These are phyloP conservation scores for Fistularia commersonii DNA, from an alignment of 2,797 vertebrate genomes.

Conservation along the genomic window DNA sequence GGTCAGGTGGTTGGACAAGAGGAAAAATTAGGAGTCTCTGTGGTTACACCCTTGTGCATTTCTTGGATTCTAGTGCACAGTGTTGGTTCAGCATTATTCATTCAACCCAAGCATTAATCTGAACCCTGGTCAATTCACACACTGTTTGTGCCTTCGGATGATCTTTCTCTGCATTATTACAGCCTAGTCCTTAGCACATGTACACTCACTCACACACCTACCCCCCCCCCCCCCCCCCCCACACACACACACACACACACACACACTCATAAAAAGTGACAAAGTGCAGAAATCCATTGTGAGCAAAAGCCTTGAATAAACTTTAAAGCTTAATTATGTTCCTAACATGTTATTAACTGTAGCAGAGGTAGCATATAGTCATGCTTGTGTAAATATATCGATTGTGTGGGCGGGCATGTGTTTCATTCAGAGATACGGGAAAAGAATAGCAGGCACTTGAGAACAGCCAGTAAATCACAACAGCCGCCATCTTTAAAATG, in stretches of 20 bases:
- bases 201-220: no score
- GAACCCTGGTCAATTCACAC: constrained; percentile 58
- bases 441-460: no score
- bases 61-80: constrained; percentile 34
- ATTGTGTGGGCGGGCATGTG: neutral
- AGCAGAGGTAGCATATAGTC: constrained; percentile 6
- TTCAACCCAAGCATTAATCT: constrained; percentile 38
- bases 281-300: neutral
- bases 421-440: neutral
- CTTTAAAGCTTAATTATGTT: constrained; percentile 4
- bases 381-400: constrained; percentile 3
- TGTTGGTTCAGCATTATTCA: constrained; percentile 18
- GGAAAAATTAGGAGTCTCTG: constrained; percentile 11
- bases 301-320: constrained; percentile 1
- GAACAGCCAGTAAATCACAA: no score
- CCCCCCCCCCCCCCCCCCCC: no score
- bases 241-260: neutral
- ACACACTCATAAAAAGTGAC: neutral
- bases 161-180: constrained; percentile 43
- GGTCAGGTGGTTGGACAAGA: constrained; percentile 12
- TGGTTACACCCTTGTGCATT: constrained; percentile 18
- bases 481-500: no score
- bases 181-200: constrained; percentile 5
- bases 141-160: constrained; percentile 43
- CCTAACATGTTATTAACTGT: constrained; percentile 10